These are phyloP conservation scores for Tragelaphus scriptus DNA, from an alignment of 2,113 vertebrate genomes.

Conservation along the genomic window DNA sequence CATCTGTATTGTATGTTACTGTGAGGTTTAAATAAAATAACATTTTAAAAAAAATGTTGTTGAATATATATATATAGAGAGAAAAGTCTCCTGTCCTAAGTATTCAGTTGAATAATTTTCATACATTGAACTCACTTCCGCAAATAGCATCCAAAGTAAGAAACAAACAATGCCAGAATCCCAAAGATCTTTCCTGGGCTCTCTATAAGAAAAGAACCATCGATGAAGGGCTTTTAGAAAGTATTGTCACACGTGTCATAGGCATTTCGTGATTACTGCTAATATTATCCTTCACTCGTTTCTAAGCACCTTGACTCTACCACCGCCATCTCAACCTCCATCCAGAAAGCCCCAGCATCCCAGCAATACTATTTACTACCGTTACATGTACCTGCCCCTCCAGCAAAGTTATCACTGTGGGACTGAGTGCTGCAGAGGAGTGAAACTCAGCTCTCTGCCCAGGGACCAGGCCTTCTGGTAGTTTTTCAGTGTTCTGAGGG, in stretches of 20 bases:
- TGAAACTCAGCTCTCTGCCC: background rate
- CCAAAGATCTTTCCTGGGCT: background rate
- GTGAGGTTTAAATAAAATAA: background rate
- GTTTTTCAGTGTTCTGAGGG: background rate
- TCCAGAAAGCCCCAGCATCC: background rate
- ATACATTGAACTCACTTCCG: background rate
- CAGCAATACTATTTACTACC: rapidly evolving
- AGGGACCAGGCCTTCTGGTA: background rate
- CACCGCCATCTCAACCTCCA: background rate
- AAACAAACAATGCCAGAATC: background rate
- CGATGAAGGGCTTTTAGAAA: background rate
- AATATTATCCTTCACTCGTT: background rate
- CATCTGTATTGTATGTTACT: background rate
- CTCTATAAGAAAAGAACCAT: background rate
- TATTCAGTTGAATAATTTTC: background rate
- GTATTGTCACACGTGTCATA: background rate
- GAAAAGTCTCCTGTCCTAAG: background rate
- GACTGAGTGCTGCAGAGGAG: background rate
- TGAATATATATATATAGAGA: background rate
- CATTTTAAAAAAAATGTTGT: too few relatives aligned
- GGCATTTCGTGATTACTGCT: background rate
- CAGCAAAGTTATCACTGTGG: too few relatives aligned
- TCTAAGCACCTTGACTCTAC: background rate
- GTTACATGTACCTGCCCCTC: background rate
- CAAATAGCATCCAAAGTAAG: background rate